A percentile compares a stretch with the other conserved stretches of the same genome.
Evolutionary conservation across 2,797 vertebrate species (phyloP).

Genomic region (Onychomys arenicola): DNA sequence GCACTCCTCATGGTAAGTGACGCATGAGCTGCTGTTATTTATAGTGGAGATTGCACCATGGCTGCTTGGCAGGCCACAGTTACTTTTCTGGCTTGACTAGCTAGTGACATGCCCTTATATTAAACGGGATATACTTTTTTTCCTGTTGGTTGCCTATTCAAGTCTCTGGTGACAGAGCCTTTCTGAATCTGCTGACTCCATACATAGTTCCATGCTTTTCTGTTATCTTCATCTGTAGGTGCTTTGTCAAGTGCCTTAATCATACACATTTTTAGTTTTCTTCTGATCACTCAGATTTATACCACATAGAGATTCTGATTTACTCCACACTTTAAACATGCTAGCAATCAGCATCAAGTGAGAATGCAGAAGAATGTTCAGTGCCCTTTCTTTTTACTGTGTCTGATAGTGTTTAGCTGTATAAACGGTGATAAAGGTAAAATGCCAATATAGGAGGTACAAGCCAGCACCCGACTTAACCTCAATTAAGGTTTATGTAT

Average conservation of each 20-base stretch:
- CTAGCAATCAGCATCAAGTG: conserved; percentile 13
- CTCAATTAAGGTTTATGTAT: conserved; percentile 14
- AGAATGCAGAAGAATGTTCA: conserved; percentile 27
- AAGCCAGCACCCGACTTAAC: conserved; percentile 5
- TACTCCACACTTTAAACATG: conserved; percentile 11
- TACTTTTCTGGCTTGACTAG: conserved; percentile 4
- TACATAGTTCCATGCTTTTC: background rate
- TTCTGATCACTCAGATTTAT: conserved; percentile 9
- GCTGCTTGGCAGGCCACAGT: background rate
- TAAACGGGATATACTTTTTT: conserved; percentile 39
- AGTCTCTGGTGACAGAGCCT: background rate
- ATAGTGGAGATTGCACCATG: background rate
- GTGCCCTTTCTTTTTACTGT: background rate
- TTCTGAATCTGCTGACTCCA: conserved; percentile 1
- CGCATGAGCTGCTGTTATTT: background rate
- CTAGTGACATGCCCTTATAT: background rate
- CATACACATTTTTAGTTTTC: conserved; percentile 31
- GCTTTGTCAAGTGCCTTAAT: background rate
- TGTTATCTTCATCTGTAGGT: background rate
- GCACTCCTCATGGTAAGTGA: conserved; percentile 93
- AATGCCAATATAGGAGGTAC: background rate
- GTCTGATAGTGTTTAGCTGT: background rate
- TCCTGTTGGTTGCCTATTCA: conserved; percentile 11
- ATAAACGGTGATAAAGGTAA: background rate
- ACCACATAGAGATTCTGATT: conserved; percentile 33